These are phyloP conservation scores for Oopsacas minuta DNA, from an alignment of 37 sponge, comb jelly and placozoan genomes.

Conservation along the genomic window DNA sequence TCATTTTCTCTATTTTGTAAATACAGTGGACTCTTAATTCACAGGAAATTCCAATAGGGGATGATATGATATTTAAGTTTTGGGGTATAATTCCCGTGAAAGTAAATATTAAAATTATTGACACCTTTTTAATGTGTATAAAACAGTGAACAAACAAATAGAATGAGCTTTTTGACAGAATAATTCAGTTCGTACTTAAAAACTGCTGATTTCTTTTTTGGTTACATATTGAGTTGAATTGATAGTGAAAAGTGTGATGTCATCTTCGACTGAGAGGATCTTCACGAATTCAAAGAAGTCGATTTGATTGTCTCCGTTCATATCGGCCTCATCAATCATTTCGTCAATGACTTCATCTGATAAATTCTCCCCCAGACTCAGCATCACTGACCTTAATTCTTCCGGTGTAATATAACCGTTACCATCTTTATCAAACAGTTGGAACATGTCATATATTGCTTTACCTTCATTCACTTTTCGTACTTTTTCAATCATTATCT, in stretches of 20 bases:
- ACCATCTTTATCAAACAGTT: constrained; percentile 3
- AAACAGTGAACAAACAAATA: no score
- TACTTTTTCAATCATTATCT: neutral
- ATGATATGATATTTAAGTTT: no score
- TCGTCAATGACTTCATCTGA: neutral
- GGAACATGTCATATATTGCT: constrained; percentile 13
- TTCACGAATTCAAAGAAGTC: constrained; percentile 14
- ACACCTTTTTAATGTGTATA: no score
- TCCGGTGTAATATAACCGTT: neutral
- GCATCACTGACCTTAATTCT: neutral
- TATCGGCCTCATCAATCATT: constrained; percentile 2
- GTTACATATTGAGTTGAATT: neutral
- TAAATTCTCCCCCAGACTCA: constrained; percentile 10
- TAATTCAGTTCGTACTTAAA: neutral
- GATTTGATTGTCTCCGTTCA: constrained; percentile 10
- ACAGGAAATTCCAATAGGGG: no score
- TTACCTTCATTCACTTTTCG: neutral
- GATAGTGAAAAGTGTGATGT: neutral
- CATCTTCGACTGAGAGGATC: neutral
- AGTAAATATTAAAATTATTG: no score
- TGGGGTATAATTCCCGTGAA: no score
- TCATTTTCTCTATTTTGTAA: no score
- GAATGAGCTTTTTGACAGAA: no score
- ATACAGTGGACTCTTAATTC: no score
- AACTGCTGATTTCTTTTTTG: neutral